phyloP scores from a whole-genome alignment of 2,113 vertebrate species.

The Cryptomyrus ogoouensis region DNA sequence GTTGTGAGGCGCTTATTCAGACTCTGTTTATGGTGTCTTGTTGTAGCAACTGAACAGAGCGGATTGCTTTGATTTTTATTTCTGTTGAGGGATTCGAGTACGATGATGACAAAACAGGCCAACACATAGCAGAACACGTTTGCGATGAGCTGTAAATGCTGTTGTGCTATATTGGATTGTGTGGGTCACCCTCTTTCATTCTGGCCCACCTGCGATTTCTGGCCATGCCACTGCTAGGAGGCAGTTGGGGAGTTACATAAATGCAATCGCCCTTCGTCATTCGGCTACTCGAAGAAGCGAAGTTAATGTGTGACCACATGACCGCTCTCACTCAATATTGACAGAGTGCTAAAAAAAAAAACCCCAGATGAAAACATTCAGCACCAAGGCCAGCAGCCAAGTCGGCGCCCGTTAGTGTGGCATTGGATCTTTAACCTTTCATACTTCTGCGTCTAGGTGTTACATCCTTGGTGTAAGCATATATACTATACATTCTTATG shows the following conservation, averaged over 20 bases:
- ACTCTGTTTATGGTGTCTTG: neutral
- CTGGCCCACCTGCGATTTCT: neutral
- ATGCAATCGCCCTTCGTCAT: neutral
- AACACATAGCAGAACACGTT: neutral
- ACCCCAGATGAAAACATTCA: conserved; percentile 26
- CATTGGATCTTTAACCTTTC: neutral
- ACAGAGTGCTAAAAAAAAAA: conserved; percentile 21
- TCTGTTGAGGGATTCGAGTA: neutral
- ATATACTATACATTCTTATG: neutral
- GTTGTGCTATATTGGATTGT: neutral
- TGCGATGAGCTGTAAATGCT: neutral
- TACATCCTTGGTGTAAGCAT: neutral
- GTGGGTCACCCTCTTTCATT: neutral
- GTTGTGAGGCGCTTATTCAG: neutral
- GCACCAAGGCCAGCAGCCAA: conserved; percentile 47
- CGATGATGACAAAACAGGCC: neutral
- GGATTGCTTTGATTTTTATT: neutral
- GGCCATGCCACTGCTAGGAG: neutral
- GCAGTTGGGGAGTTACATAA: neutral
- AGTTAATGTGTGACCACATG: conserved; percentile 15
- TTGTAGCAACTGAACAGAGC: neutral
- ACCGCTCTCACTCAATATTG: conserved; percentile 26
- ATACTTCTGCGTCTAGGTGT: neutral
- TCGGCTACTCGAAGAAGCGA: neutral
- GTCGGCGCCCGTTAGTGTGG: neutral